Conservation (phyloP, 2,113 vertebrate species). For the Tor tambroides region DNA sequence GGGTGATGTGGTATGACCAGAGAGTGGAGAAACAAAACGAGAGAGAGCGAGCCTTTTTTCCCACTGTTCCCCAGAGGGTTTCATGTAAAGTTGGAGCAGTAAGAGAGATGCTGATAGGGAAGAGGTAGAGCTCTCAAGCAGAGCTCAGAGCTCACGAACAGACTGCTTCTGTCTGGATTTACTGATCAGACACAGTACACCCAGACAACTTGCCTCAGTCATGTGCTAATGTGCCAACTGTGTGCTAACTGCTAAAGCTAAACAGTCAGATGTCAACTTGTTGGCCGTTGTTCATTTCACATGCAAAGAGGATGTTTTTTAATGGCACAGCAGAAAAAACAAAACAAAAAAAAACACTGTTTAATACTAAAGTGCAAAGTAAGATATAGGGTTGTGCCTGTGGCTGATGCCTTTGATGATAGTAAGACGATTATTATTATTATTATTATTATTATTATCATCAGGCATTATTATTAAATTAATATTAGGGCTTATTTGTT, state of each 20-base stretch:
- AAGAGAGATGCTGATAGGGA: conserved; percentile 73
- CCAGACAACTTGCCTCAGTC: conserved; percentile 20
- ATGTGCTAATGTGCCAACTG: neutral
- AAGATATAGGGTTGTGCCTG: no score
- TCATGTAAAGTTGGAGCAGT: conserved; percentile 79
- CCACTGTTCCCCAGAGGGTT: conserved; percentile 87
- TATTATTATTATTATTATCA: no score
- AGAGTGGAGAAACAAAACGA: conserved; percentile 78
- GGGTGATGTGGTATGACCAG: conserved; percentile 68
- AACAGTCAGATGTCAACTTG: neutral
- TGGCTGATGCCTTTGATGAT: no score
- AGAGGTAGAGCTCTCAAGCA: conserved; percentile 45
- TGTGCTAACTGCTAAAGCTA: neutral
- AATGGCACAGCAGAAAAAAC: no score
- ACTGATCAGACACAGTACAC: conserved; percentile 39
- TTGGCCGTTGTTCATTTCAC: neutral
- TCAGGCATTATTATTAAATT: no score
- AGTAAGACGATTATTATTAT: no score
- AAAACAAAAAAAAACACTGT: no score
- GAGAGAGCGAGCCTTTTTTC: conserved; percentile 72
- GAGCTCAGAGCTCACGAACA: conserved; percentile 43
- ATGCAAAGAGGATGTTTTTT: neutral
- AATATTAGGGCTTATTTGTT: no score
- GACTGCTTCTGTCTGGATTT: conserved; percentile 50
- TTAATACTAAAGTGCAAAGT: no score